Evolutionary conservation across 2,797 vertebrate genomes (phyloP), one percentile per base, ranked within the genome.

Genomic region (Peromyscus eremicus): DNA sequence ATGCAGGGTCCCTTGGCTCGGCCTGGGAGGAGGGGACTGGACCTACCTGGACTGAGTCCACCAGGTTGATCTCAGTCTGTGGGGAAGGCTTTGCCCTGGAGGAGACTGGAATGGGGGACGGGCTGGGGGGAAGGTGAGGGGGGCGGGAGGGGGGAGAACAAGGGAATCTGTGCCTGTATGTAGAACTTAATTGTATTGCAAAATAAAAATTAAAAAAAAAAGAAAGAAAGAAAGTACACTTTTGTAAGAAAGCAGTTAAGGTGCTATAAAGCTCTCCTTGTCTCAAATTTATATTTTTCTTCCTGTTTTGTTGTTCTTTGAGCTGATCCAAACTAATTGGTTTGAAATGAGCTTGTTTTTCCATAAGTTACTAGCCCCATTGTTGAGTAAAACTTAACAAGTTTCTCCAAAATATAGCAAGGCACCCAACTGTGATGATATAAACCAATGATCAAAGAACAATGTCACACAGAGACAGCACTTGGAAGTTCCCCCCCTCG

Each of bases 281-380:
- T 8, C 19, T 92, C 19, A 52, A 80, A 77, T 94, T 84, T 87
- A 84, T 84, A 55, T 55, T 55, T 46, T 55, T 46, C 14, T 81
- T 85, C 57, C 94, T 75, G 34, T 75, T 87, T 55, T 55, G 52
- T 55, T 55, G 19, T 94, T 94, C 80, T 93, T 97, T 96, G 43
- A 60, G 84, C 40, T 52, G 37, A 89, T 52, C 21, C n/a, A 66
- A 96, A 64, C 43, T 89, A 87, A 66, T 57, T 94, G 55, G 32
- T 70, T 83, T 83, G 75, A 71, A 94, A 87, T 84, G 5, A 75
- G 10, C 73, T 89, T 79, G n/a, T 60, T 79, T 64, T 75, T 80
- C 71, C 71, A 62, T 76, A 90, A 40, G 57, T 80, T 93, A 94
- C 37, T 92, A 85, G 14, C 37, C 7, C 8, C 19, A 21, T 17